Percentiles rank a stretch among this genome's conserved stretches.
These are phyloP conservation scores for Drosophila parvula DNA, from an alignment of 1,140 invertebrate genomes.

Conservation along the genomic window DNA sequence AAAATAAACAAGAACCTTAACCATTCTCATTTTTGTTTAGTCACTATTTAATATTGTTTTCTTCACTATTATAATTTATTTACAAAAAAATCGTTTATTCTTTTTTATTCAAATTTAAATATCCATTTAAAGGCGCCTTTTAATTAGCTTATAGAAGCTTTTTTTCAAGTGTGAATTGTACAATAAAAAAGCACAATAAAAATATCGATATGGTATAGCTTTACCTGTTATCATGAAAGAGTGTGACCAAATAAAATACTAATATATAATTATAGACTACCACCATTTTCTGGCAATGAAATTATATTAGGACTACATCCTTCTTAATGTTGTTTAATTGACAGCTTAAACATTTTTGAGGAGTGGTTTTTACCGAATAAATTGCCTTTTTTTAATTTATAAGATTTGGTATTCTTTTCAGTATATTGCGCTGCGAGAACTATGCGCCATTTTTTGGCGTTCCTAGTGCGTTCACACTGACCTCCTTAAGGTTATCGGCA, in stretches of 20 bases:
- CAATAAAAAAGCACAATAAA: neutral
- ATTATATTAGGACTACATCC: neutral
- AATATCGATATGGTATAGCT: constrained; percentile 1
- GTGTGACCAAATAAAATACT: neutral
- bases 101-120: too few relatives aligned
- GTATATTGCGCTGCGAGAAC: neutral
- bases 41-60: neutral
- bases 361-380: neutral
- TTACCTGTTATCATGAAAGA: neutral
- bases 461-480: constrained; percentile 38
- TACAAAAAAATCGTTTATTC: too few relatives aligned
- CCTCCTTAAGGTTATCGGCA: constrained; percentile 42
- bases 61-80: too few relatives aligned
- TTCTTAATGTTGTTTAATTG: too few relatives aligned
- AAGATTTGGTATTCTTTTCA: neutral
- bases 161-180: neutral
- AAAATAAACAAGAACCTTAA: too few relatives aligned
- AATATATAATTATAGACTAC: neutral
- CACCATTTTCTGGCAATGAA: too few relatives aligned
- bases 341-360: neutral
- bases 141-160: neutral
- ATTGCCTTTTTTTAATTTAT: neutral
- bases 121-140: too few relatives aligned
- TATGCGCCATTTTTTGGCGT: constrained; percentile 25
- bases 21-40: too few relatives aligned